These are phyloP conservation scores for Diorhabda carinulata DNA, from an alignment of 1,140 invertebrate species.

Conservation along the genomic window DNA sequence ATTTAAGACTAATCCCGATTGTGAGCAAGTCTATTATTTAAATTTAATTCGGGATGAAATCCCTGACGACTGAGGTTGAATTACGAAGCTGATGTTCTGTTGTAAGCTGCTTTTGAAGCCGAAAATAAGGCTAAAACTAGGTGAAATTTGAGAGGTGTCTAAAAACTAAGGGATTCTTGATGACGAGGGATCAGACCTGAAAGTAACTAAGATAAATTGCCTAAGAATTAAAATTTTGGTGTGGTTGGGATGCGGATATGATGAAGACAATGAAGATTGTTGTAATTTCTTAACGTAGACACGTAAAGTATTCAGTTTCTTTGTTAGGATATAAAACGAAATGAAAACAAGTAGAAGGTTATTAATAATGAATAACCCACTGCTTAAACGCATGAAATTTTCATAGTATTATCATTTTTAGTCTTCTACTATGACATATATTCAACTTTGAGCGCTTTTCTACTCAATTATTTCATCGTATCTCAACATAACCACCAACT, in stretches of 20 bases:
- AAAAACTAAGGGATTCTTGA: background rate
- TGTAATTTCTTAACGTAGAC: too few relatives aligned
- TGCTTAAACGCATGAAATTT: too few relatives aligned
- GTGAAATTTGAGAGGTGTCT: background rate
- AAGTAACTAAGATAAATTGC: background rate
- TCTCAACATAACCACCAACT: too few relatives aligned
- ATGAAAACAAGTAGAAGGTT: too few relatives aligned
- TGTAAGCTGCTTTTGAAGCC: background rate
- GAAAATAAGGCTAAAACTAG: background rate
- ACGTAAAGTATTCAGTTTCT: too few relatives aligned
- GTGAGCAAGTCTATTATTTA: background rate
- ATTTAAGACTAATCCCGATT: background rate
- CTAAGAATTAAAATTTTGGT: background rate
- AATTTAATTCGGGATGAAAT: background rate
- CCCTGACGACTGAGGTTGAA: conserved; percentile 1
- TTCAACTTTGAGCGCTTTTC: too few relatives aligned
- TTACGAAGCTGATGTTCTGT: background rate
- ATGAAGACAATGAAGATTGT: background rate
- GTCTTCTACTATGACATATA: too few relatives aligned
- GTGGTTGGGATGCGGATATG: too few relatives aligned
- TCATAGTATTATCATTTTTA: too few relatives aligned
- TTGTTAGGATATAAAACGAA: too few relatives aligned
- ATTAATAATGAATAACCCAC: too few relatives aligned
- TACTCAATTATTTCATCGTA: too few relatives aligned
- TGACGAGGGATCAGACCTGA: background rate